Percentiles rank a stretch among this genome's conserved stretches.
Evolutionary conservation across 2,888 invertebrate genomes (phyloP).

Genomic region (Diarsia brunnea): DNA sequence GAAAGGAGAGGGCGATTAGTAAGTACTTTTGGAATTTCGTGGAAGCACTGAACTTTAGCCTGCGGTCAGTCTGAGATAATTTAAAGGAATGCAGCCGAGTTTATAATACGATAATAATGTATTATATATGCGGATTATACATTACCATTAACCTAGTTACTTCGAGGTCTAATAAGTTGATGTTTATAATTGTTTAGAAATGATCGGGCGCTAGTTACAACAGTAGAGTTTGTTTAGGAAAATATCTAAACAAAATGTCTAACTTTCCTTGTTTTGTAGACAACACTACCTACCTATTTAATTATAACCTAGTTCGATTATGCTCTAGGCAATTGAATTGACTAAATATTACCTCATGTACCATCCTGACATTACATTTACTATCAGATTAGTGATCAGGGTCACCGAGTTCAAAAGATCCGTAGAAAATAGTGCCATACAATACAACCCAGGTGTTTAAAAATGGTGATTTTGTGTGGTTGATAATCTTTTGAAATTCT

Average conservation of each 20-base stretch:
- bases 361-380: background rate
- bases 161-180: background rate
- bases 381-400: background rate
- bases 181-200: background rate
- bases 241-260: background rate
- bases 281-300: background rate
- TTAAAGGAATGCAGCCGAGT: background rate
- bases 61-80: constrained; percentile 30
- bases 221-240: background rate
- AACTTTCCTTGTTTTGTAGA: constrained; percentile 28
- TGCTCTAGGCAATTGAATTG: constrained; percentile 4
- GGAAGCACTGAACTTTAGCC: constrained; percentile 54
- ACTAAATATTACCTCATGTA: background rate
- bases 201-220: background rate
- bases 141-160: background rate
- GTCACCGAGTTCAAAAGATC: background rate
- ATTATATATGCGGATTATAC: background rate
- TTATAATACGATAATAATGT: background rate
- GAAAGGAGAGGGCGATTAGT: constrained; percentile 59
- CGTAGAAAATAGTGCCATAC: background rate
- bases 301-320: background rate
- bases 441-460: background rate
- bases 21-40: constrained; percentile 64
- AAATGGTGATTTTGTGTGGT: background rate
- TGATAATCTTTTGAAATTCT: background rate